Evolutionary conservation across 35 echinoderm and acorn worm genomes (phyloP).

Genomic region (Apostichopus japonicus): DNA sequence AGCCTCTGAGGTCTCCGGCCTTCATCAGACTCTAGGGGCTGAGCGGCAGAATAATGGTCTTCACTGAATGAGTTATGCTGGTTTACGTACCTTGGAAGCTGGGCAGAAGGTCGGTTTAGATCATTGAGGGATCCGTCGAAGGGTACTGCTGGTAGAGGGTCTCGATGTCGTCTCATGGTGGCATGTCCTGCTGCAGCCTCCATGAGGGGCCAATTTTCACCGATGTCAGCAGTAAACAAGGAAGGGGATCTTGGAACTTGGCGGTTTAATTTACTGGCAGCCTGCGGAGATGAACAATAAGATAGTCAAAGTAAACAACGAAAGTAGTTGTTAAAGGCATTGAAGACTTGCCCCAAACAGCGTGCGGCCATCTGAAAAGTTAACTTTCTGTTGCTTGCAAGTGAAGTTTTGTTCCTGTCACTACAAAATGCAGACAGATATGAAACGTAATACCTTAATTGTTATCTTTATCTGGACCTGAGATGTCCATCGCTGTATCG

Average conservation of each 20-base stretch:
- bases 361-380: no score
- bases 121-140: neutral
- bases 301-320: no score
- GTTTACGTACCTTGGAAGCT: neutral
- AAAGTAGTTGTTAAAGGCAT: no score
- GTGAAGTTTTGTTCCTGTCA: no score
- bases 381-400: no score
- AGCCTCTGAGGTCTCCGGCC: neutral
- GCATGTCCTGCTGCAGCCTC: neutral
- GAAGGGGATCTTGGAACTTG: neutral
- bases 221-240: neutral
- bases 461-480: no score
- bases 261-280: neutral
- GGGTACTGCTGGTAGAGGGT: neutral
- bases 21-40: neutral
- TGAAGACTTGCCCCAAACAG: no score
- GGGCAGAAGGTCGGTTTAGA: neutral
- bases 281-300: neutral
- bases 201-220: neutral
- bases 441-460: no score
- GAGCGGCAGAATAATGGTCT: neutral
- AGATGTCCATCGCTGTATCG: no score
- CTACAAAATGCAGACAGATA: no score
- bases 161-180: neutral
- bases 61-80: neutral